Base-by-base conservation (phyloP, 2,888 invertebrate genomes). In the Eupithecia inturbata region DNA sequence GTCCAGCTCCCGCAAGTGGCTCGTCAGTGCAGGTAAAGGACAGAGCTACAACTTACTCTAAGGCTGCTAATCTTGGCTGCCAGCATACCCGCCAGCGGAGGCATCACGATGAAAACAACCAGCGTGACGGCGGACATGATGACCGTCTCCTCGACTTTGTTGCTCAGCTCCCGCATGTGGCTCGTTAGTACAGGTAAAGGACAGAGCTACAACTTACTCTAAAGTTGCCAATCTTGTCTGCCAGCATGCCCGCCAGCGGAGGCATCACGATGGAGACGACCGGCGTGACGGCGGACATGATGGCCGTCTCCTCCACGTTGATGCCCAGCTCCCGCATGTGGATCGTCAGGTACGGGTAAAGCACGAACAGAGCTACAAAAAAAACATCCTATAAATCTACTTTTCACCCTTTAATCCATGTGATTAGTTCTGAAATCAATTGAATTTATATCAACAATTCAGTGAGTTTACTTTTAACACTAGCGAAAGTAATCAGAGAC, bases 51-150 rank as follows among this genome's bases (percentile, higher is more conserved):
- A 81, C 84, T 80, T 41, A 97, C 97, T 95, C 96, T 96, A 88
- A 97, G 97, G 90, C 97, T 97, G 77, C 97, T 97, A 79, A 97
- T 96, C 89, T 96, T 96, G 89, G 97, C 97, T 0, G 97, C 97
- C 57, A 97, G 89, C 93, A 97, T 95, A 74, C 97, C 97, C 5
- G 97, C 96, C 45, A 97, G 87, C 1, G 97, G 97, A 49, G 97
- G 97, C 96, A 97, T 97, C 76, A 97, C 94, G 81, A 97, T 97
- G 77, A 96, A 96, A 28, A 97, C 95, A 74, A 97, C 95, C 0
- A 97, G 97, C 68, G 96, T 97, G 45, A 97, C 95, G 1, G 97
- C 96, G 0, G 97, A 97, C 96, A 97, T 97, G 83, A 97, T 96
- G 63, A 97, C 97, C 6, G 97, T 96, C 91, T 97, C 97, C 90